Conservation (phyloP, 1,140 invertebrate genomes). For the Drosophila sulfurigaster region DNA sequence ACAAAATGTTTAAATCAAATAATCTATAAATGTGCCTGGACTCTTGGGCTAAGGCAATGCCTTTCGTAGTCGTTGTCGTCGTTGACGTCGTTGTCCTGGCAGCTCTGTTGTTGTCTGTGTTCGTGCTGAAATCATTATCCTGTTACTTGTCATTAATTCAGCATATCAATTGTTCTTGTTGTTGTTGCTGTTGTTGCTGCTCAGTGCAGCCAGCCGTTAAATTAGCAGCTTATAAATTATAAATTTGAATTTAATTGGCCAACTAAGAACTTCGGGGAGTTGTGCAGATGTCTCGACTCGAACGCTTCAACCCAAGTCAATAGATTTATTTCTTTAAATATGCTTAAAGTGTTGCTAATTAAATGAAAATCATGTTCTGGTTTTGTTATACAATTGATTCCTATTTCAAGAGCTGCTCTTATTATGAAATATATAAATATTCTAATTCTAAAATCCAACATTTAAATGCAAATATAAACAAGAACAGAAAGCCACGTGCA, state of each 20-base stretch:
- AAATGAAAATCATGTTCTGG: not conserved
- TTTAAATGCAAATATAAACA: conserved; percentile 3
- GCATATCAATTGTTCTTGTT: conserved; percentile 55
- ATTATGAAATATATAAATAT: conserved; percentile 6
- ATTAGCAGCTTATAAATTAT: conserved; percentile 78
- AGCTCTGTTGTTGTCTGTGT: conserved; percentile 43
- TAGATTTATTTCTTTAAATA: not conserved
- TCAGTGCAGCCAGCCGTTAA: conserved; percentile 65
- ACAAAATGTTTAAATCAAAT: conserved; percentile 67
- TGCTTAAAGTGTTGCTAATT: not conserved
- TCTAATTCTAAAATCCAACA: conserved; percentile 18
- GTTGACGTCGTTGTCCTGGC: not conserved
- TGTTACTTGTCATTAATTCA: conserved; percentile 77
- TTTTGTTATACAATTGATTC: not conserved
- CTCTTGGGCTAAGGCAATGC: not conserved
- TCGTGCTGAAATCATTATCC: conserved; percentile 78
- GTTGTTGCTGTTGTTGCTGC: conserved; percentile 29
- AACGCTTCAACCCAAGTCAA: not conserved
- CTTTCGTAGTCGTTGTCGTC: conserved; percentile 5
- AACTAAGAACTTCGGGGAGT: conserved; percentile 33
- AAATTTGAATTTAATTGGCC: conserved; percentile 74
- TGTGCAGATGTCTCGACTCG: conserved; percentile 11
- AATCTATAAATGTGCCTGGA: conserved; percentile 59
- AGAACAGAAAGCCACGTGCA: not conserved
- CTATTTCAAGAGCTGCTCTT: not conserved